Evolutionary conservation across 2,797 vertebrate species (phyloP), one percentile per base, ranked within the genome.

Genomic region (Megalops cyprinoides): DNA sequence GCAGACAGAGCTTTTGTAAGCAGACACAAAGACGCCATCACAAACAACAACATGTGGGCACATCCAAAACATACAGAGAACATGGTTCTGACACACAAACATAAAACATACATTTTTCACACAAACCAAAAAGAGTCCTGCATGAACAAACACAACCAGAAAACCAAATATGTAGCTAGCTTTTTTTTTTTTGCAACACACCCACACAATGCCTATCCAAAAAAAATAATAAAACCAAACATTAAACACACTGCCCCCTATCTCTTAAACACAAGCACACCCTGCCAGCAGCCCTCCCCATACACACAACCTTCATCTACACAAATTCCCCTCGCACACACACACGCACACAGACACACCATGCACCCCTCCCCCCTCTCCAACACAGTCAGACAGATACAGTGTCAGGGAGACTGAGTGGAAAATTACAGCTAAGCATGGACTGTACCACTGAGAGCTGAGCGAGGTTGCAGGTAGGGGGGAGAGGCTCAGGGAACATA

Each of bases 401-500:
- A 91, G 88, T 86, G 88, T 86, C 85, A 84, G 88, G 81, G 84
- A 77, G 84, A 88, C 90, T 86, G 87, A 88, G 85, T 92, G 91
- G 92, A 93, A 94, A 94, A 87, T 87, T 91, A 92, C 93, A 91
- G 90, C 87, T 81, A 81, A 83, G 83, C 83, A 83, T 8, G 82
- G 94, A 88, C 85, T 85, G 77, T 92, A 94, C 94, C 93, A 95
- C 90, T 67, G 84, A 85, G 77, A 87, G 62, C 25, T 49, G 42
- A 80, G 55, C 28, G 39, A 51, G 48, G 23, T 31, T 31, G 31
- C 1, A n/a, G n/a, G 74, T 31, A 44, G 25, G 67, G 49, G 49
- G 56, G 48, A 56, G 2, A n/a, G 34, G 10, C 34, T 25, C 20
- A 28, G 44, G 1, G 62, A 20, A 74, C 42, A 48, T 18, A 14